Evolutionary conservation across 92 coral and sea anemone genomes (phyloP), one percentile per base, ranked within the genome.

Genomic region (Phenganax stokvisi): DNA sequence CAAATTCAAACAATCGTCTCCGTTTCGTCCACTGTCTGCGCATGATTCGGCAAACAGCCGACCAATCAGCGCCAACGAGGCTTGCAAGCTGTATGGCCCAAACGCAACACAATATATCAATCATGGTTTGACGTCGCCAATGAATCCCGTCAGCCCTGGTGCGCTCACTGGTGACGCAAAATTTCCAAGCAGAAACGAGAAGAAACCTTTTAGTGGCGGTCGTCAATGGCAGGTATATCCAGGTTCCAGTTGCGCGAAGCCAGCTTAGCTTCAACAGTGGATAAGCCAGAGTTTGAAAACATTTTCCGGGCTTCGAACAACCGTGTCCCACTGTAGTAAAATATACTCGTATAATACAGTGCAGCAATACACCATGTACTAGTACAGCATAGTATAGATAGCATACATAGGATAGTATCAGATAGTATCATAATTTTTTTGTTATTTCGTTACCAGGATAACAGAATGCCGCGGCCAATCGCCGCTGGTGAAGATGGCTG

Each of bases 101-200:
- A 94, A 90, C 47, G 97, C 98, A 29, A 89, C 96, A 10, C 98
- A 94, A 87, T 94, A 94, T 79, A 92, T 94, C 77, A 94, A 94
- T 85, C 93, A 94, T 57, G 79, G 85, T 66, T 84, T 93, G 59
- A 17, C 81, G 28, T 61, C 81, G 13, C 12, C 71, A 30, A 31
- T 77, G 54, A 77, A 51, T 61, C 81, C 81, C 5, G 71, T 51
- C 71, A 59, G 79, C 70, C 70, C 70, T 74, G 64, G 79, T 30
- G 47, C 79, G 62, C 60, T 57, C 81, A 9, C 71, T 29, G 71
- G 71, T 37, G 70, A 59, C 9, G 25, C 71, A 12, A 77, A 77
- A 44, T 77, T 77, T 61, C 51, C 54, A 11, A 25, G 56, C 17
- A 15, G 81, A 12, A 62, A 51, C 59, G 81, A 77, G 12, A 77